Percentiles rank a stretch among this genome's conserved stretches.
Conservation (phyloP, 2,888 invertebrate species). For the Trichopria drosophilae region DNA sequence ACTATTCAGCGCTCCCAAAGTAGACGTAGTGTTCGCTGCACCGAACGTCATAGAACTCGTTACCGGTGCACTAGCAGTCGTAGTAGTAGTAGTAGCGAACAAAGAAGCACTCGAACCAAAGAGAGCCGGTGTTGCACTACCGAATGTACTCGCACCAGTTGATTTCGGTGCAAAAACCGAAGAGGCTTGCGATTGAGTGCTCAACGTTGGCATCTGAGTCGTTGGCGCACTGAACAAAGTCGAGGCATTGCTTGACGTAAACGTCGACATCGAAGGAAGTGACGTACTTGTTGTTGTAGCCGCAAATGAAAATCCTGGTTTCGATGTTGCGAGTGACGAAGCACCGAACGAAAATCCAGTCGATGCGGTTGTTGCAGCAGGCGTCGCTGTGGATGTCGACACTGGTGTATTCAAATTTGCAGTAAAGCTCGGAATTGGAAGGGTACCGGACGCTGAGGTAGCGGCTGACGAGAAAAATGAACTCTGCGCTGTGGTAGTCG, state of each 20-base stretch:
- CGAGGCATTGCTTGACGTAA: slow-evolving; percentile 11
- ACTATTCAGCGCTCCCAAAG: slow-evolving; percentile 30
- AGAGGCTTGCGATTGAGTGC: not conserved
- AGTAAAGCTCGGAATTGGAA: too few relatives aligned
- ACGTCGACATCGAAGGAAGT: slow-evolving; percentile 15
- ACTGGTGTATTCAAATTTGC: too few relatives aligned
- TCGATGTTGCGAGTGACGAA: not conserved
- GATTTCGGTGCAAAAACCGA: not conserved
- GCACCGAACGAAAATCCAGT: slow-evolving; percentile 34
- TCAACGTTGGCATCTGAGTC: not conserved
- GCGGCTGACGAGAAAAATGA: slow-evolving; percentile 6
- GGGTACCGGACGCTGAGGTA: too few relatives aligned
- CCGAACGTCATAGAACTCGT: slow-evolving; percentile 32
- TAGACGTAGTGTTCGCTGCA: slow-evolving; percentile 2
- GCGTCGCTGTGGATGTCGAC: not conserved
- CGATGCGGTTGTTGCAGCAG: not conserved
- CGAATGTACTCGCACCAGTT: slow-evolving; percentile 8
- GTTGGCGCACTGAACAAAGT: not conserved
- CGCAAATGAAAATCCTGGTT: slow-evolving; percentile 10
- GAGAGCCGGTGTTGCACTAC: not conserved
- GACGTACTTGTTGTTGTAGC: slow-evolving; percentile 7
- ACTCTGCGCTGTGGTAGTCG: not conserved
- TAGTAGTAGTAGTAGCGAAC: not conserved
- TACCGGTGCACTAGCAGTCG: slow-evolving; percentile 2
- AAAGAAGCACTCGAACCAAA: slow-evolving; percentile 1